Percentiles rank a stretch among this genome's conserved stretches.
Evolutionary conservation across 2,797 vertebrate genomes (phyloP).

Genomic region (Moxostoma hubbsi): DNA sequence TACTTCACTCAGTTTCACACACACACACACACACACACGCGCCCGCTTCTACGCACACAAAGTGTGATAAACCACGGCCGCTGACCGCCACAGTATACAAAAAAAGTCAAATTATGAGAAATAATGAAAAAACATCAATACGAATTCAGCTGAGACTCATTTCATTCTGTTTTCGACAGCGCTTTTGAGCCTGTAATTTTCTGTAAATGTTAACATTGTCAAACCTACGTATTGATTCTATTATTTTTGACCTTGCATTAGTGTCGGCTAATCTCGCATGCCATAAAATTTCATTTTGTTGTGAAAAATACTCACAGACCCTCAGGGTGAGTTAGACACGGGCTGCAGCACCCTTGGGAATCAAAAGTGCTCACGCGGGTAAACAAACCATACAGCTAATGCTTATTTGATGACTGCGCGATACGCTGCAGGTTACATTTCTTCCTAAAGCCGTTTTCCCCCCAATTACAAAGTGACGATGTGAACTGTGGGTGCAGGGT

Average conservation of each 20-base stretch:
- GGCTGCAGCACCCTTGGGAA: constrained; percentile 85
- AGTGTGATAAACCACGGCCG: constrained; percentile 72
- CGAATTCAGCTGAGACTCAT: constrained; percentile 91
- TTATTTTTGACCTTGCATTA: constrained; percentile 99
- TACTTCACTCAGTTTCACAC: constrained; percentile 45
- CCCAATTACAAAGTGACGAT: constrained; percentile 61
- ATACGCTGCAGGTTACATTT: constrained; percentile 77
- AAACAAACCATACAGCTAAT: constrained; percentile 89
- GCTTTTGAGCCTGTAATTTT: constrained; percentile 98
- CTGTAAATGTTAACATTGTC: constrained; percentile 98
- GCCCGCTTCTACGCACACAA: constrained; percentile 55
- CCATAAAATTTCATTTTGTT: constrained; percentile 98
- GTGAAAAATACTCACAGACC: constrained; percentile 91
- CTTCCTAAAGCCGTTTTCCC: constrained; percentile 62
- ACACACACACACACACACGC: constrained; percentile 45
- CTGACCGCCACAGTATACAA: constrained; percentile 74
- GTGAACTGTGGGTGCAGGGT: constrained; percentile 59
- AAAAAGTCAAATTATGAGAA: constrained; percentile 90
- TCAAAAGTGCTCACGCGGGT: constrained; percentile 85
- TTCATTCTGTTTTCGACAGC: constrained; percentile 95
- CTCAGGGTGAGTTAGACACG: constrained; percentile 90
- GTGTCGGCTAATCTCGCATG: constrained; percentile 98
- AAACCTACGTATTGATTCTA: constrained; percentile 98
- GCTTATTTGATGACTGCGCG: constrained; percentile 85
- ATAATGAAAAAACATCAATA: constrained; percentile 98